These are phyloP conservation scores for Abrostola tripartita DNA, from an alignment of 2,888 invertebrate genomes.

Conservation along the genomic window DNA sequence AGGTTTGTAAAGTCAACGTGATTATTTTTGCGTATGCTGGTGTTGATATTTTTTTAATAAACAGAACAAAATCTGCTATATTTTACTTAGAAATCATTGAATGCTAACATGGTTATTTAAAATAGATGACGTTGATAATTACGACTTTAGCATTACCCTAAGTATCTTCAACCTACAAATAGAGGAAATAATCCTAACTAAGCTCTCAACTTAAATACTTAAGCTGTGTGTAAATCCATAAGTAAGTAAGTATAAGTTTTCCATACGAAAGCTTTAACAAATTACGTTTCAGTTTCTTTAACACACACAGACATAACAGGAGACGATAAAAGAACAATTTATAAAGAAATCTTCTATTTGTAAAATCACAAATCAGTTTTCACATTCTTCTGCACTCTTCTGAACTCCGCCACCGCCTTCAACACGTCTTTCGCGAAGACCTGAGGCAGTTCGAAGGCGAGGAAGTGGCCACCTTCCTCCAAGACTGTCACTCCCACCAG, in stretches of 20 bases:
- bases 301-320: too few relatives aligned
- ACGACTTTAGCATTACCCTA: too few relatives aligned
- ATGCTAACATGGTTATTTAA: too few relatives aligned
- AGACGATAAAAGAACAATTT: not conserved
- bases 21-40: not conserved
- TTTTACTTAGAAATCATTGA: too few relatives aligned
- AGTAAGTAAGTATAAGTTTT: too few relatives aligned
- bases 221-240: not conserved
- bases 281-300: too few relatives aligned
- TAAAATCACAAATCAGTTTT: conserved; percentile 81
- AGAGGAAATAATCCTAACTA: not conserved
- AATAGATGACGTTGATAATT: too few relatives aligned
- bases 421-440: conserved; percentile 91
- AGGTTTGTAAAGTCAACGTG: too few relatives aligned
- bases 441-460: conserved; percentile 93
- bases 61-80: too few relatives aligned
- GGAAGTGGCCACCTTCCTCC: conserved; percentile 94
- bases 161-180: too few relatives aligned
- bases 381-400: conserved; percentile 48
- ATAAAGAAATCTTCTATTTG: not conserved
- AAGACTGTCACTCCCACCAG: conserved; percentile 90
- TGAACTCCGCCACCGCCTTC: conserved; percentile 70
- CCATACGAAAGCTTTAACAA: too few relatives aligned
- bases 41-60: not conserved
- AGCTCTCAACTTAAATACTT: not conserved